phyloP scores from a whole-genome alignment of 2,888 invertebrate genomes.

The Rhagonycha fulva region DNA sequence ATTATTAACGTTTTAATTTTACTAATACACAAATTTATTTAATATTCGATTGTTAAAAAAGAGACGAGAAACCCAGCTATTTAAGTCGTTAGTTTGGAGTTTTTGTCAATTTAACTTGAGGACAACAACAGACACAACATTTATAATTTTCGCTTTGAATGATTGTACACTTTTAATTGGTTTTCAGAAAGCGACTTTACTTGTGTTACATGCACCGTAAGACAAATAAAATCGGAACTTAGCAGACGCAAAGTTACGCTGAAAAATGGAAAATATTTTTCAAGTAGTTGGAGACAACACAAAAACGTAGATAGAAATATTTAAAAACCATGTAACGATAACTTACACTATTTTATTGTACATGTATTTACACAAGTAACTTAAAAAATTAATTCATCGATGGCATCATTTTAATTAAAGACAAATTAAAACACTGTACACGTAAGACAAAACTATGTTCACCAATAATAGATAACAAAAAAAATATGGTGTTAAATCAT shows the following conservation, averaged over 20 bases:
- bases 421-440: constrained; percentile 22
- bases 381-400: constrained; percentile 20
- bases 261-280: background rate
- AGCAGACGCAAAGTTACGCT: background rate
- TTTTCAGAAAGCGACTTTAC: background rate
- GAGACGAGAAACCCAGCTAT: background rate
- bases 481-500: constrained; percentile 25
- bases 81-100: constrained; percentile 1
- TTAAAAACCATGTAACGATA: constrained; percentile 7
- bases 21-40: background rate
- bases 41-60: background rate
- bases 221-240: background rate
- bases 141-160: constrained; percentile 18
- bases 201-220: background rate
- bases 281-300: constrained; percentile 2
- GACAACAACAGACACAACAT: constrained; percentile 16
- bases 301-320: constrained; percentile 5
- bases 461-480: constrained; percentile 20
- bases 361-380: constrained; percentile 21
- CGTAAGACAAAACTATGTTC: constrained; percentile 9
- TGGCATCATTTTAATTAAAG: constrained; percentile 21
- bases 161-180: background rate
- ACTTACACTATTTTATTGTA: constrained; percentile 16
- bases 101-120: constrained; percentile 12
- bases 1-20: background rate